Evolutionary conservation across 92 coral and sea anemone species (phyloP).

Genomic region (Paramuricea clavata): DNA sequence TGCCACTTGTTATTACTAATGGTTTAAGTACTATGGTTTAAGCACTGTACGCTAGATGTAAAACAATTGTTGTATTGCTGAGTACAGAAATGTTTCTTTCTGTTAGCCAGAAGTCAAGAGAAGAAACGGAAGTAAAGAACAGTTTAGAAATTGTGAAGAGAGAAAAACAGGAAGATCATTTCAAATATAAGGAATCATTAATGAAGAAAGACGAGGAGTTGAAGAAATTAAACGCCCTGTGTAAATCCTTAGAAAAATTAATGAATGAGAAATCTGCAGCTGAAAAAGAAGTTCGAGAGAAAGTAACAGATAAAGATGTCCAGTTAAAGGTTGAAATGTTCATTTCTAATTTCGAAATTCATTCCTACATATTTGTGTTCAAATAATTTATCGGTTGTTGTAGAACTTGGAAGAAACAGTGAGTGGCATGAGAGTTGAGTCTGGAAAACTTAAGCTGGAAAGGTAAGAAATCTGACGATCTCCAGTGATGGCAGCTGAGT

Average conservation of each 20-base stretch:
- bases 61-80: too few relatives aligned
- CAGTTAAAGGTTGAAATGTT: slow-evolving; percentile 74
- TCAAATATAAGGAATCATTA: background rate
- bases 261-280: slow-evolving; percentile 68
- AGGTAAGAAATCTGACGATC: slow-evolving; percentile 51
- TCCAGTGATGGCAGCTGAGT: background rate
- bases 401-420: slow-evolving; percentile 75
- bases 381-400: background rate
- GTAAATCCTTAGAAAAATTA: slow-evolving; percentile 66
- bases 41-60: too few relatives aligned
- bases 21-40: too few relatives aligned
- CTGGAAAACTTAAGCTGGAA: slow-evolving; percentile 72
- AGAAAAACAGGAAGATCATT: slow-evolving; percentile 27
- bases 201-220: slow-evolving; percentile 27
- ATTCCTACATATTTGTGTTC: background rate
- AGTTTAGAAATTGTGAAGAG: background rate
- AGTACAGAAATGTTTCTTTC: background rate
- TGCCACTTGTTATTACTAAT: too few relatives aligned
- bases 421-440: slow-evolving; percentile 69
- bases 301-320: slow-evolving; percentile 69
- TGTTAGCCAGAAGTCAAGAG: background rate
- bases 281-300: slow-evolving; percentile 67
- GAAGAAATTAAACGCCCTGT: slow-evolving; percentile 16
- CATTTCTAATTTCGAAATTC: background rate
- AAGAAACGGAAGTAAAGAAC: background rate